Percentiles rank a stretch among this genome's conserved stretches.
Evolutionary conservation across 2,113 vertebrate species (phyloP).

Genomic region (Apodemus sylvaticus): DNA sequence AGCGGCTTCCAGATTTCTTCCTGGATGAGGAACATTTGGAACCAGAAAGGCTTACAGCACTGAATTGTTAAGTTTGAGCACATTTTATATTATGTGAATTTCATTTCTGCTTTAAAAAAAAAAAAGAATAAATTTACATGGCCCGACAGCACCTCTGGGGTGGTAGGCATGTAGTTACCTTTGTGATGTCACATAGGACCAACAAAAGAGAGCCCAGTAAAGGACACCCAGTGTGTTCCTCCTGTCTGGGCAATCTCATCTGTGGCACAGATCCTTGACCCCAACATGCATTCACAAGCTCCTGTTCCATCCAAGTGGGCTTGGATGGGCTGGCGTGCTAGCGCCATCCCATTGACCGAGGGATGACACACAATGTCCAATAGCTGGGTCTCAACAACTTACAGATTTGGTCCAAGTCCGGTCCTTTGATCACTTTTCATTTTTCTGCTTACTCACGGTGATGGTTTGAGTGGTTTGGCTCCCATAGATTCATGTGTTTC

Average conservation of each 20-base stretch:
- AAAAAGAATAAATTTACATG: background rate
- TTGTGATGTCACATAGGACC: background rate
- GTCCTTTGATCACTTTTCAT: background rate
- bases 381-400: background rate
- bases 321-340: background rate
- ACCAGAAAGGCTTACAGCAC: background rate
- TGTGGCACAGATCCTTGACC: background rate
- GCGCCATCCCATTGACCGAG: background rate
- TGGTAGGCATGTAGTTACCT: background rate
- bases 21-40: background rate
- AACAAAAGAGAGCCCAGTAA: background rate
- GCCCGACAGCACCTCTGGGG: background rate
- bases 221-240: background rate
- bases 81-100: background rate
- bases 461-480: too few relatives aligned
- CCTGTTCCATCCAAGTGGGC: background rate
- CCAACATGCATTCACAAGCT: background rate
- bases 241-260: background rate
- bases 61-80: background rate
- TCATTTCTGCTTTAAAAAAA: background rate
- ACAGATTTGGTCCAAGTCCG: background rate
- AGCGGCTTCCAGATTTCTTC: background rate
- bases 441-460: background rate
- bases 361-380: background rate
- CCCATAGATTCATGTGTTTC: too few relatives aligned